Percentiles rank a stretch among this genome's conserved stretches.
phyloP scores from a whole-genome alignment of 2,113 vertebrate species.

The Cynoglossus semilaevis region DNA sequence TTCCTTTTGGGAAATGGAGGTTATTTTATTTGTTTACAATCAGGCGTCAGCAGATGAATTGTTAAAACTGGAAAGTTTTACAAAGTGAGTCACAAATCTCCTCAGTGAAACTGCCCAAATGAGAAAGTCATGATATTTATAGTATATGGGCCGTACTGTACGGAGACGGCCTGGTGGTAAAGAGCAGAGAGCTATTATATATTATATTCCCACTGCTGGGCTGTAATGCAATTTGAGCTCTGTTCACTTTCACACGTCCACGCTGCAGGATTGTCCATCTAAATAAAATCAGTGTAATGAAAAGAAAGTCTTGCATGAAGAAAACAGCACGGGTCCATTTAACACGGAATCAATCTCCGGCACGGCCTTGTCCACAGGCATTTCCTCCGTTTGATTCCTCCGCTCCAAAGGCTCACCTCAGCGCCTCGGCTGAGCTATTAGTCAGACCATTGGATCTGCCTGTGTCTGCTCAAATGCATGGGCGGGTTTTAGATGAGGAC shows the following conservation, averaged over 20 bases:
- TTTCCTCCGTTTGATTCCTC: constrained; percentile 28
- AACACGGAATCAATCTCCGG: constrained; percentile 34
- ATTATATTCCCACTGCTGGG: neutral
- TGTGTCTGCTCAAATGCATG: constrained; percentile 34
- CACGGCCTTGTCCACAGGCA: constrained; percentile 9
- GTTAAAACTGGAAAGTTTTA: neutral
- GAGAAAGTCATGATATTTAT: neutral
- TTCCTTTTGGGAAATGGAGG: neutral
- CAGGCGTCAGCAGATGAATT: neutral
- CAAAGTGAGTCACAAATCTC: neutral
- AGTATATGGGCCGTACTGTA: neutral
- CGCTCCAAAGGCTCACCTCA: constrained; percentile 37
- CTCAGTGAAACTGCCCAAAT: neutral
- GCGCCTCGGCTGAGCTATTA: constrained; percentile 48
- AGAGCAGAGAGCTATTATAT: neutral
- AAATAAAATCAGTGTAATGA: constrained; percentile 44
- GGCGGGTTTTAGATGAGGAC: constrained; percentile 38
- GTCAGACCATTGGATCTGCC: constrained; percentile 42
- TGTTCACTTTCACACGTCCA: constrained; percentile 6
- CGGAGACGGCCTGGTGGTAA: neutral
- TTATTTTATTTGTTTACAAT: neutral
- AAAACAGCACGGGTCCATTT: constrained; percentile 36
- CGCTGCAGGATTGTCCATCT: constrained; percentile 7
- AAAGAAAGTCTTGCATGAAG: constrained; percentile 27
- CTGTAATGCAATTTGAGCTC: constrained; percentile 2